A percentile compares a stretch with the other conserved stretches of the same genome.
These are phyloP conservation scores for Lepidocyrtinus sp. DNA, from an alignment of 2,888 invertebrate genomes.

Conservation along the genomic window DNA sequence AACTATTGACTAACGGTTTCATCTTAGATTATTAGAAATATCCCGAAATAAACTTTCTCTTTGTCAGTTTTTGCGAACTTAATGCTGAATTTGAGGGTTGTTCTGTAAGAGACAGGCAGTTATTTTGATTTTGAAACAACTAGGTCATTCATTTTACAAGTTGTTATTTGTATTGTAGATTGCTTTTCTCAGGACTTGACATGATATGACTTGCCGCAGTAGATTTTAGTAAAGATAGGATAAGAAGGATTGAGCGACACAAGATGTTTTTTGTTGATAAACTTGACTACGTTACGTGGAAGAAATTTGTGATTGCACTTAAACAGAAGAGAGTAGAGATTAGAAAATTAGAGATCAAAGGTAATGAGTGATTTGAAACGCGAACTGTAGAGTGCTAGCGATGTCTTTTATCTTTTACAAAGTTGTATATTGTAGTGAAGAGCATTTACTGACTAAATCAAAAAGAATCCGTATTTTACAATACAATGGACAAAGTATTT, in stretches of 20 bases:
- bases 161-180: neutral
- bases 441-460: neutral
- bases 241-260: no score
- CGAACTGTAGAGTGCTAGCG: constrained; percentile 42
- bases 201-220: constrained; percentile 22
- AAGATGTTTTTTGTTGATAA: neutral
- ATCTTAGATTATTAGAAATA: no score
- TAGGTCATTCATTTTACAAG: neutral
- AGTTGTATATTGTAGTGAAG: neutral
- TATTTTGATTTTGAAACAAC: neutral
- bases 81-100: neutral
- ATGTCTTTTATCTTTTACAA: constrained; percentile 23
- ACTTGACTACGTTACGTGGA: neutral
- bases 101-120: neutral
- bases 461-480: no score
- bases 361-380: no score
- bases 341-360: no score
- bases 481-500: no score
- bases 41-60: no score
- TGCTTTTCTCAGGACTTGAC: neutral
- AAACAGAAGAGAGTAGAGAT: no score
- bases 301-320: constrained; percentile 23
- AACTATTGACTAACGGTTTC: no score
- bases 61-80: no score
- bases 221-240: constrained; percentile 11